Evolutionary conservation across 1,140 invertebrate species (phyloP).

Genomic region (Arctopsyche grandis): DNA sequence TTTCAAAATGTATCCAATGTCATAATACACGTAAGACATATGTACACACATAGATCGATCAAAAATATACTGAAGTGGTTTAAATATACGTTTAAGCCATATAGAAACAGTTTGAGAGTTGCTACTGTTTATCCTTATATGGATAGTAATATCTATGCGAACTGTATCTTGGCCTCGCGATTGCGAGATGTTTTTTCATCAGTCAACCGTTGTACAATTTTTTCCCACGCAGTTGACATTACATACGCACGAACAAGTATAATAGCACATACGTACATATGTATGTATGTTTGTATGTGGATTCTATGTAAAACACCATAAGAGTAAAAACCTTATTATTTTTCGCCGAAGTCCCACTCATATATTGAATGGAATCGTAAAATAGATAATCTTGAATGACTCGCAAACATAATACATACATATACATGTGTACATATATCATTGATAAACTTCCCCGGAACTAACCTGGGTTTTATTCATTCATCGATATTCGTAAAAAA

Average conservation of each 20-base stretch:
- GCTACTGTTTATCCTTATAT: conserved; percentile 28
- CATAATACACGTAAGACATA: too few relatives aligned
- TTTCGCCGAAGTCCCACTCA: neutral
- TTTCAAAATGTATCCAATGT: too few relatives aligned
- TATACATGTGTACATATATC: too few relatives aligned
- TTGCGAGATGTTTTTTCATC: conserved; percentile 41
- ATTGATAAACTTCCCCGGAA: too few relatives aligned
- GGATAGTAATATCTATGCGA: conserved; percentile 33
- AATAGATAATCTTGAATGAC: too few relatives aligned
- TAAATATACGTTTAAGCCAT: neutral
- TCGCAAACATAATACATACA: too few relatives aligned
- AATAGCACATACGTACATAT: too few relatives aligned
- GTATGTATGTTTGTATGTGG: too few relatives aligned
- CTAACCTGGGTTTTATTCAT: too few relatives aligned
- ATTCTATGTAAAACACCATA: neutral
- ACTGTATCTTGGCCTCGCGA: conserved; percentile 39
- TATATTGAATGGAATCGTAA: too few relatives aligned
- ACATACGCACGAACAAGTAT: neutral
- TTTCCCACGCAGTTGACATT: conserved; percentile 41
- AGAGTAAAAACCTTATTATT: neutral
- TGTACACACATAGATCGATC: too few relatives aligned
- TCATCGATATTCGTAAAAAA: too few relatives aligned
- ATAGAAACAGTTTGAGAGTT: conserved; percentile 23
- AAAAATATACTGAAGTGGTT: neutral
- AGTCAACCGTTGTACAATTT: conserved; percentile 38